Conservation (phyloP, 1,140 invertebrate genomes). For the Drosophila hydei region DNA sequence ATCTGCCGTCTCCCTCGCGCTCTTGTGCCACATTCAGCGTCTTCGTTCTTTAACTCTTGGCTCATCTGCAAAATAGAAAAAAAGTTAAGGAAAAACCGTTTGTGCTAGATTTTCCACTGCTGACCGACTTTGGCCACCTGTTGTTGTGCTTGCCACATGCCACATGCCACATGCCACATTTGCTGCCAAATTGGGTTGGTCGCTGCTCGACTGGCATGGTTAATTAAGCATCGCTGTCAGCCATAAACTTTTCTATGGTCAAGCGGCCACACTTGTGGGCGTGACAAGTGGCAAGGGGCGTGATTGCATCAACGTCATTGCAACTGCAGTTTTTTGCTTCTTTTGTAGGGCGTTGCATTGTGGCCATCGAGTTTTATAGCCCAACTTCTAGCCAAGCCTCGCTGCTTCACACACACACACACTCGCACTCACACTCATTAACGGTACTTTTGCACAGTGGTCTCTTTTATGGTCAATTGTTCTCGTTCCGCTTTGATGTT, state of each 20-base stretch:
- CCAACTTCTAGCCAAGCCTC: slow-evolving; percentile 4
- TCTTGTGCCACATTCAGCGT: too few species aligned
- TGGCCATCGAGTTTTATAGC: slow-evolving; percentile 24
- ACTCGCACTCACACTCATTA: slow-evolving; percentile 53
- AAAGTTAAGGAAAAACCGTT: slow-evolving; percentile 8
- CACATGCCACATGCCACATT: slow-evolving; percentile 17
- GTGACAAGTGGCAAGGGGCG: background rate
- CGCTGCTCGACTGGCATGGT: slow-evolving; percentile 24
- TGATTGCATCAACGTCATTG: background rate
- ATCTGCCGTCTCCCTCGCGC: too few species aligned
- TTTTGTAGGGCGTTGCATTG: slow-evolving; percentile 36
- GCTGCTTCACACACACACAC: slow-evolving; percentile 24
- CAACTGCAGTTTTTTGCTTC: slow-evolving; percentile 14
- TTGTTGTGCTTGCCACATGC: slow-evolving; percentile 9
- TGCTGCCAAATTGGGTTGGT: slow-evolving; percentile 23
- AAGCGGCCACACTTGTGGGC: background rate
- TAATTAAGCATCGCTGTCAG: slow-evolving; percentile 53
- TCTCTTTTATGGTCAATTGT: slow-evolving; percentile 53
- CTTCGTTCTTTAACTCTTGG: too few species aligned
- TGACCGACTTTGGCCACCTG: slow-evolving; percentile 43
- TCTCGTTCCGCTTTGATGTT: slow-evolving; percentile 56
- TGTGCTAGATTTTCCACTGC: slow-evolving; percentile 34
- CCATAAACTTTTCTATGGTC: background rate
- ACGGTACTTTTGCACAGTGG: slow-evolving; percentile 52
- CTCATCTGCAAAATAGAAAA: too few species aligned